Base-by-base conservation (phyloP, 2,797 vertebrate genomes). In the Esox masquinongy region DNA sequence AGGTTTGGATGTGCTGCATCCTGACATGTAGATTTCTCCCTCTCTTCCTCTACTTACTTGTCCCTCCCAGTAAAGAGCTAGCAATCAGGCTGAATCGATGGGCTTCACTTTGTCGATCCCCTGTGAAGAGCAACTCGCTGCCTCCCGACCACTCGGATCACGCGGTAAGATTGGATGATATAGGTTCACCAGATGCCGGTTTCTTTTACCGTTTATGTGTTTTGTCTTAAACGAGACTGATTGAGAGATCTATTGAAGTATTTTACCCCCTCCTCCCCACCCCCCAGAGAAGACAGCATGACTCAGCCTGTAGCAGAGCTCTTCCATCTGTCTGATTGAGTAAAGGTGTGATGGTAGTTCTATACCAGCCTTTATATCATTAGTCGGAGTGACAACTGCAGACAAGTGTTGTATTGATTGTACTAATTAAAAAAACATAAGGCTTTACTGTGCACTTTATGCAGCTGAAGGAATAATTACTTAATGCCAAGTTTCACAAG, bases 401-500 rank as follows among this genome's bases (percentile, higher is more conserved):
- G 43, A 47, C 43, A 14, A 47, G 43, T 5, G 43, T 14, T 14
- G 43, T 47, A 47, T 47, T 47, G 43, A 47, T 47, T 47, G 43
- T 47, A 8, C 43, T 47, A 47, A 47, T 47, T 7, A 47, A 11
- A 47, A 14, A 47, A 47, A 47, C 43, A 47, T 47, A 14, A 11
- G 43, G 43, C 43, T 47, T 47, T 14, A 47, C 43, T 47, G 43
- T 47, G 43, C 43, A 47, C 43, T 47, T 47, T 14, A 47, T 47
- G 43, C 11, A 14, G 43, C 43, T 14, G 22, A 0, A 12, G 9
- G 11, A 26, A 14, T 51, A 6, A 26, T 16, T 71, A 22, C 16
- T 31, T 51, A 43, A 51, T 15, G 22, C 9, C 69, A 51, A 73
- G 59, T 79, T 74, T 73, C 77, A 39, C 61, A 66, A 74, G 36